phyloP scores from a whole-genome alignment of 2,888 invertebrate species.

The Leucophenga montana region DNA sequence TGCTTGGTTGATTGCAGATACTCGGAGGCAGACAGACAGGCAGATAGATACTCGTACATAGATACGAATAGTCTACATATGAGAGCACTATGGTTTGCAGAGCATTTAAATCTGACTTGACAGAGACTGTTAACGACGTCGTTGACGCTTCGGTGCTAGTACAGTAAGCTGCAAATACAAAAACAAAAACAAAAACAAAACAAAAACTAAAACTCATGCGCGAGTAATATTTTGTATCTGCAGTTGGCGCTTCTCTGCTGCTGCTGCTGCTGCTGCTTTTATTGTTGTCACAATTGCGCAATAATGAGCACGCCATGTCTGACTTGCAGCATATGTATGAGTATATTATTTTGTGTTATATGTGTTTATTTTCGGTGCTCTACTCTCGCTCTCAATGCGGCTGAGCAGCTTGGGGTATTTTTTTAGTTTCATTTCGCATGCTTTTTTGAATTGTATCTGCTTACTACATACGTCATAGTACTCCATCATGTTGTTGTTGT shows the following conservation, averaged over 20 bases:
- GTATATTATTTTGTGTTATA: too few relatives aligned
- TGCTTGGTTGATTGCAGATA: slow-evolving; percentile 19
- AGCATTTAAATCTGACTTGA: slow-evolving; percentile 8
- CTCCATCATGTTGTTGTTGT: slow-evolving; percentile 34
- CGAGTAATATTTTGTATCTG: slow-evolving; percentile 36
- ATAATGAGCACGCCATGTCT: slow-evolving; percentile 42
- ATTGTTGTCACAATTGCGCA: slow-evolving; percentile 60
- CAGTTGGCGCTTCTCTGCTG: slow-evolving; percentile 35
- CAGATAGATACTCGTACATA: too few relatives aligned
- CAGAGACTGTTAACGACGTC: slow-evolving; percentile 9
- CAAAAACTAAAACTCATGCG: slow-evolving; percentile 21
- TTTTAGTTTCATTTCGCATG: slow-evolving; percentile 39
- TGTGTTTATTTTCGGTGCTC: slow-evolving; percentile 31
- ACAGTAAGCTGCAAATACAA: not conserved
- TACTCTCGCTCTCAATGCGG: slow-evolving; percentile 17
- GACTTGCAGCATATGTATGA: too few relatives aligned
- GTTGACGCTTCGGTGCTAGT: not conserved
- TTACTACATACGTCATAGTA: not conserved
- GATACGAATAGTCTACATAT: not conserved
- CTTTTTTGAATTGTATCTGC: not conserved
- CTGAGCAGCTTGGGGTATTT: slow-evolving; percentile 30
- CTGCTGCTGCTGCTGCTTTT: slow-evolving; percentile 46
- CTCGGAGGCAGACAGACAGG: not conserved
- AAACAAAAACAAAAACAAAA: too few relatives aligned
- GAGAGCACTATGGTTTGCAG: not conserved